Conservation (phyloP, 1,140 invertebrate species). For the Lordiphosa stackelbergi region DNA sequence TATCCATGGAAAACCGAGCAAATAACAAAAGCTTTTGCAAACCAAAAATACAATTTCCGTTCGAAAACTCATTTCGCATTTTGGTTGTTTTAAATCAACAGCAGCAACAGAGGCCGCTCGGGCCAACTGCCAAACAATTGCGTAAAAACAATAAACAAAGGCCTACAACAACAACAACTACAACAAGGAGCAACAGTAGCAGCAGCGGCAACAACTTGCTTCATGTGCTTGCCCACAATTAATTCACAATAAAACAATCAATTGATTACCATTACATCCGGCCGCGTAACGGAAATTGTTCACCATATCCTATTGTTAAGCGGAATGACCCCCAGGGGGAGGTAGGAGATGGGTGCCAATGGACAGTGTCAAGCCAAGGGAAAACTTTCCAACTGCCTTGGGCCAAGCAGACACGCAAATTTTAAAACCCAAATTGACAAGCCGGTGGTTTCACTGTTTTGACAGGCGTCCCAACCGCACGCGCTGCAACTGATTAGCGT, state of each 20-base stretch:
- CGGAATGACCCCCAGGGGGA: conserved; percentile 21
- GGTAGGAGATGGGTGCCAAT: not conserved
- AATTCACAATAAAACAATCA: conserved; percentile 75
- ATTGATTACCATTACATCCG: conserved; percentile 73
- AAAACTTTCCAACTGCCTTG: conserved; percentile 35
- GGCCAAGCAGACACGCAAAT: conserved; percentile 24
- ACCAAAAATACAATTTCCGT: conserved; percentile 72
- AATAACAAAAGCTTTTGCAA: conserved; percentile 52
- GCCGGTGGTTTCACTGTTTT: conserved; percentile 43
- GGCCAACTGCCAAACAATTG: conserved; percentile 68
- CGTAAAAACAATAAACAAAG: conserved; percentile 73
- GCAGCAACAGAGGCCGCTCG: conserved; percentile 36
- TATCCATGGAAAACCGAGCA: conserved; percentile 26
- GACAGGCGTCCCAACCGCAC: conserved; percentile 29
- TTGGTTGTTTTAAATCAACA: conserved; percentile 74
- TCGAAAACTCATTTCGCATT: conserved; percentile 70
- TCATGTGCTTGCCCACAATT: conserved; percentile 72
- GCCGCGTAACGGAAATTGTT: conserved; percentile 66
- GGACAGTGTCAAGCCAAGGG: conserved; percentile 9
- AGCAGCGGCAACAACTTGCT: conserved; percentile 26
- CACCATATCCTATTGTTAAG: conserved; percentile 69
- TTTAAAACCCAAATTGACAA: conserved; percentile 52
- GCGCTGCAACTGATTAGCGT: conserved; percentile 51
- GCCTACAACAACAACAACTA: conserved; percentile 30
- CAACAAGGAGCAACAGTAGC: conserved; percentile 18